Evolutionary conservation across 2,797 vertebrate genomes (phyloP).

Genomic region (Decapterus maruadsi): DNA sequence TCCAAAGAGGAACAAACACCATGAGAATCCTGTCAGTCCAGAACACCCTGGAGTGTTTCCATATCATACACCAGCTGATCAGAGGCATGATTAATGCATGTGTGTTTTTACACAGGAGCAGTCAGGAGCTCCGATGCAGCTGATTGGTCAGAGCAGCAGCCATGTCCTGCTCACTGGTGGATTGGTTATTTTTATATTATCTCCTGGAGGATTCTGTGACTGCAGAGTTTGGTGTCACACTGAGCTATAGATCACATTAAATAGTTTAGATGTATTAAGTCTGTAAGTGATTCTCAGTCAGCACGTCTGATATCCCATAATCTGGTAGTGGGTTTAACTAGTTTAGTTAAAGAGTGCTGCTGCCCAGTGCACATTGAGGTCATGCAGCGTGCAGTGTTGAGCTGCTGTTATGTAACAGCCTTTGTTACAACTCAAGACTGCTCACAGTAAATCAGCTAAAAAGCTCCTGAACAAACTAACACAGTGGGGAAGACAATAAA

Average conservation of each 20-base stretch:
- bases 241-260: not conserved
- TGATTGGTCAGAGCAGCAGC: constrained; percentile 42
- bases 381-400: not conserved
- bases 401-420: not conserved
- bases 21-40: too few species aligned
- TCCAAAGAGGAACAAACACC: too few species aligned
- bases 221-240: not conserved
- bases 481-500: constrained; percentile 11
- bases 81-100: constrained; percentile 6
- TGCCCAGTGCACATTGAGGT: not conserved
- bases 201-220: not conserved
- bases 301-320: not conserved
- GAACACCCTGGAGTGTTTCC: too few species aligned
- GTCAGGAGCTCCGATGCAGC: constrained; percentile 51
- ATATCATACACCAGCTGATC: not conserved
- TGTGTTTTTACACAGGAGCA: not conserved
- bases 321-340: not conserved
- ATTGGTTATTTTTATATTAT: too few species aligned
- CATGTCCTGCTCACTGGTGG: constrained; percentile 31
- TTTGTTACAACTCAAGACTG: not conserved
- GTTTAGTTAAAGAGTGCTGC: not conserved
- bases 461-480: not conserved
- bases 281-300: not conserved
- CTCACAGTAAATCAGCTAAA: not conserved
- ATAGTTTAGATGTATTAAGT: not conserved